Evolutionary conservation across 1,140 invertebrate genomes (phyloP).

Genomic region (Drosophila pseudoananassae): DNA sequence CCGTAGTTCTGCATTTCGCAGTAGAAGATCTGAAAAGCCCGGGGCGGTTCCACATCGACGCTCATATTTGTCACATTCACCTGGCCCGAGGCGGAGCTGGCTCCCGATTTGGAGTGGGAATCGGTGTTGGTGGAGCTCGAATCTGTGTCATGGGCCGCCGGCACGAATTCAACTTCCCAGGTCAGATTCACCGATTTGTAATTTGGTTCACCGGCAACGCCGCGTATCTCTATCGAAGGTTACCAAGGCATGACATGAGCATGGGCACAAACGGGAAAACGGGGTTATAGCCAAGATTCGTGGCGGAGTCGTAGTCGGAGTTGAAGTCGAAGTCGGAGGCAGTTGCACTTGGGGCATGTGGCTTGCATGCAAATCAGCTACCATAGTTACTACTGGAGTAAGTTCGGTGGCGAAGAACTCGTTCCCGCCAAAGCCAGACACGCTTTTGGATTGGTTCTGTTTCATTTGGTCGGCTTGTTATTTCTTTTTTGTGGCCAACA

Average conservation of each 20-base stretch:
- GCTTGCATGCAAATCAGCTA: slow-evolving; percentile 77
- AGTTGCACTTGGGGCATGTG: slow-evolving; percentile 21
- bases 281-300: slow-evolving; percentile 54
- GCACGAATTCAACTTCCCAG: slow-evolving; percentile 86
- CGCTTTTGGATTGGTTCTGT: slow-evolving; percentile 62
- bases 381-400: slow-evolving; percentile 31
- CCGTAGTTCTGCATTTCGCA: slow-evolving; percentile 91
- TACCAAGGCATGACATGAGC: slow-evolving; percentile 66
- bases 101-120: slow-evolving; percentile 12
- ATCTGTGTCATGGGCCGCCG: slow-evolving; percentile 71
- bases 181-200: slow-evolving; percentile 89
- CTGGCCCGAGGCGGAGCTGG: slow-evolving; percentile 28
- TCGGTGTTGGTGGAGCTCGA: slow-evolving; percentile 17
- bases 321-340: slow-evolving; percentile 1
- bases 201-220: slow-evolving; percentile 89
- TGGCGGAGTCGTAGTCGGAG: slow-evolving; percentile 15
- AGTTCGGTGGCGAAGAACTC: slow-evolving; percentile 56
- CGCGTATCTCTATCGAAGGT: slow-evolving; percentile 86
- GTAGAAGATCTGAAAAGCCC: slow-evolving; percentile 88
- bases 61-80: slow-evolving; percentile 74
- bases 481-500: slow-evolving; percentile 28
- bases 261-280: slow-evolving; percentile 46
- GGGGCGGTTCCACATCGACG: slow-evolving; percentile 69
- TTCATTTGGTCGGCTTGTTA: slow-evolving; percentile 18
- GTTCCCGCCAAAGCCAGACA: slow-evolving; percentile 44